Conservation (phyloP, 37 sponge, comb jelly and placozoan genomes). For the Chondrilla cf. caribensis region DNA sequence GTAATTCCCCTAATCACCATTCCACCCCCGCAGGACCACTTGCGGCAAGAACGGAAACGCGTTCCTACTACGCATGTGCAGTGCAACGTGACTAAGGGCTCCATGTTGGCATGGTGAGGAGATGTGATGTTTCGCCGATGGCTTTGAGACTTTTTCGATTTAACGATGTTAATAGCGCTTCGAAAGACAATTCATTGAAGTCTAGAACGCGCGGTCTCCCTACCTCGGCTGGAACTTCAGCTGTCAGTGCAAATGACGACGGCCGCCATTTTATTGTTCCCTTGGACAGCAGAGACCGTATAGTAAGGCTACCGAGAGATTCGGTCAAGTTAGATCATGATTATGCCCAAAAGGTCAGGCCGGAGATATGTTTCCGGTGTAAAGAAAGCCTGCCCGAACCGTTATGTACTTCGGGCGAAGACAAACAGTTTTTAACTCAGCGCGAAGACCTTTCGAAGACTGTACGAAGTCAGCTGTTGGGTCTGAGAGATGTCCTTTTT, state of each 20-base stretch:
- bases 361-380: background rate
- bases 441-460: too few species aligned
- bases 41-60: too few species aligned
- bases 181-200: background rate
- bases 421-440: too few species aligned
- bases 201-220: background rate
- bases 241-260: background rate
- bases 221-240: background rate
- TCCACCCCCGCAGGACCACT: too few species aligned
- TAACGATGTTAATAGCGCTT: background rate
- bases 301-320: conserved; percentile 5
- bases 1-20: background rate
- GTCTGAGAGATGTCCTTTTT: background rate
- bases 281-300: background rate
- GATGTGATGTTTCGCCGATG: conserved; percentile 5
- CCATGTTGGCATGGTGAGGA: conserved; percentile 11
- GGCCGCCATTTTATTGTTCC: background rate
- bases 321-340: background rate
- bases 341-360: background rate
- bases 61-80: conserved; percentile 6
- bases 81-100: background rate
- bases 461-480: background rate
- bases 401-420: too few species aligned
- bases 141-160: background rate
- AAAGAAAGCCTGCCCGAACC: background rate